Evolutionary conservation across 2,113 vertebrate species (phyloP).

Genomic region (Psittacula cyanocephala): DNA sequence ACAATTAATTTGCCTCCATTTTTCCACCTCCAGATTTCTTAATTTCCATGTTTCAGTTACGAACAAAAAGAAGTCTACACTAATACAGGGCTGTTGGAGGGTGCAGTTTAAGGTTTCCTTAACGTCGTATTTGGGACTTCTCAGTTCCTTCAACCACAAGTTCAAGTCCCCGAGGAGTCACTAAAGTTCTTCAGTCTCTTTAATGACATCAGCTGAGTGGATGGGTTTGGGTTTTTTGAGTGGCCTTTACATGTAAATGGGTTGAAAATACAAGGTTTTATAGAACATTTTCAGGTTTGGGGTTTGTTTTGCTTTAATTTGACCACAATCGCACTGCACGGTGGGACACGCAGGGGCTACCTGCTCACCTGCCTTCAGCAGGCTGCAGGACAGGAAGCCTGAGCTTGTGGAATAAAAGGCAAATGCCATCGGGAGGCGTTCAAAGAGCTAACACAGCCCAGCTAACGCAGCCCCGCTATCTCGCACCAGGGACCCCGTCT

Average conservation of each 20-base stretch:
- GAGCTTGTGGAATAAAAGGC: neutral
- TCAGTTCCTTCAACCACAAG: neutral
- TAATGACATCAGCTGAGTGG: neutral
- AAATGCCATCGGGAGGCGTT: neutral
- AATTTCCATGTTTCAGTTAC: neutral
- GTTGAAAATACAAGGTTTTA: neutral
- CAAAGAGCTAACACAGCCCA: accelerated
- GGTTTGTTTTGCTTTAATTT: neutral
- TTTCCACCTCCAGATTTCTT: neutral
- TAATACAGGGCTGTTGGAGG: accelerated
- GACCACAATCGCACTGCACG: neutral
- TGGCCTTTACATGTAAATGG: neutral
- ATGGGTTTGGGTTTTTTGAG: neutral
- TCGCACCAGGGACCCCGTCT: neutral
- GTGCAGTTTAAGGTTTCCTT: neutral
- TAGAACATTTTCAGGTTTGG: neutral
- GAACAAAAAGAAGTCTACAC: neutral
- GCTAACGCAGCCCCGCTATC: neutral
- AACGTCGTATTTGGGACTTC: neutral
- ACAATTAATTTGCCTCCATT: neutral
- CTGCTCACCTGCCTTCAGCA: neutral
- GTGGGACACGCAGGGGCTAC: accelerated
- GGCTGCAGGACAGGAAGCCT: neutral
- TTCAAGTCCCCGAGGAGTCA: slow-evolving; percentile 8
- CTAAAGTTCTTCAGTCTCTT: neutral